phyloP scores from a whole-genome alignment of 2,113 vertebrate species.

The Nannospalax galili region DNA sequence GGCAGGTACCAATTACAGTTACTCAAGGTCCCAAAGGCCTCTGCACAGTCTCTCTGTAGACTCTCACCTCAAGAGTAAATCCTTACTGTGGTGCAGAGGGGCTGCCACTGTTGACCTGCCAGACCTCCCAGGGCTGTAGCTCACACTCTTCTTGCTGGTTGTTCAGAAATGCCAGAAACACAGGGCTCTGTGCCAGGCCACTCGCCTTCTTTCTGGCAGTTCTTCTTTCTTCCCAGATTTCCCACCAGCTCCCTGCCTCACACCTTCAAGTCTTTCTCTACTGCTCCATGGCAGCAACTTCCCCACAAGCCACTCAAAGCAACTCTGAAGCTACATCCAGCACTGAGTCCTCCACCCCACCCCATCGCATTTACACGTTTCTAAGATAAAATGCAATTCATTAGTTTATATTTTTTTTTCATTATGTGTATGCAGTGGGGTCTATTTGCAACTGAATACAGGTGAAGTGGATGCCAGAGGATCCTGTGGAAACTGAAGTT shows the following conservation, averaged over 20 bases:
- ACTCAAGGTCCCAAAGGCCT: fast-evolving
- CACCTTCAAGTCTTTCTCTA: neutral
- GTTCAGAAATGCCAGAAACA: neutral
- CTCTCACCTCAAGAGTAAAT: neutral
- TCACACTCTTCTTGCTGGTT: neutral
- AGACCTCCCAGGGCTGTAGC: no score
- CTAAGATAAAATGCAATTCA: neutral
- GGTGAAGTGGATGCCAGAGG: neutral
- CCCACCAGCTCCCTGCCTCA: fast-evolving
- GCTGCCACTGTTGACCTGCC: neutral
- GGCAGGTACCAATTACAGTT: no score
- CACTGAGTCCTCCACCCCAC: neutral
- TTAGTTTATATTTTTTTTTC: neutral
- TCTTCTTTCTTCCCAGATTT: neutral
- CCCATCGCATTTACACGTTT: neutral
- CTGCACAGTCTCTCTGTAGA: neutral
- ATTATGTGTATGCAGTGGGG: neutral
- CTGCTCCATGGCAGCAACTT: fast-evolving
- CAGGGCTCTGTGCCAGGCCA: no score
- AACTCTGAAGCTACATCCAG: neutral
- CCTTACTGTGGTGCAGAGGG: neutral
- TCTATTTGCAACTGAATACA: neutral
- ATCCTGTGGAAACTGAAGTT: neutral
- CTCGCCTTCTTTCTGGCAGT: neutral
- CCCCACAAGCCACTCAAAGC: neutral